Percentiles rank a stretch among this genome's conserved stretches.
Conservation (phyloP, 2,888 invertebrate species). For the Acanthosepion esculentum region DNA sequence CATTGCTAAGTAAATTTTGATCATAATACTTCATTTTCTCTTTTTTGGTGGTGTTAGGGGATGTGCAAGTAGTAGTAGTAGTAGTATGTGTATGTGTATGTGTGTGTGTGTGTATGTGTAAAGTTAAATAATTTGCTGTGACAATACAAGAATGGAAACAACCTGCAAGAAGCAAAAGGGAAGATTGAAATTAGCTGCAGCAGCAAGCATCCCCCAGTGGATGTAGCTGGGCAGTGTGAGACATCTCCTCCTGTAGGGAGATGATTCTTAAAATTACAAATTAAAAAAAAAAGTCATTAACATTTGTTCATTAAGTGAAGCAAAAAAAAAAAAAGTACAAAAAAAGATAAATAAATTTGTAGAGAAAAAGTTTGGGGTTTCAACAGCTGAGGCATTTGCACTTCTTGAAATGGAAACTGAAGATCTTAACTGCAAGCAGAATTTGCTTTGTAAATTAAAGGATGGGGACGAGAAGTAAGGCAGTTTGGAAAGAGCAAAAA, state of each 20-base stretch:
- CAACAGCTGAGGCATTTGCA: conserved; percentile 7
- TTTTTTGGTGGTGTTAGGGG: neutral
- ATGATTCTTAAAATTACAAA: neutral
- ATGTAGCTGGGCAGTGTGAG: conserved; percentile 17
- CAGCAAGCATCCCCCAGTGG: neutral
- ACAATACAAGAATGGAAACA: neutral
- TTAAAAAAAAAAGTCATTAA: neutral
- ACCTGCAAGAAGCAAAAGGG: neutral
- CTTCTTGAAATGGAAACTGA: neutral
- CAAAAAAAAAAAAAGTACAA: neutral
- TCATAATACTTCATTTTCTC: neutral
- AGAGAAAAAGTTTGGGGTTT: too few species aligned
- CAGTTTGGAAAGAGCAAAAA: neutral
- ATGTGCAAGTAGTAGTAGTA: neutral
- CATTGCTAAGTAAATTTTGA: neutral
- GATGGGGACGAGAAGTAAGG: neutral
- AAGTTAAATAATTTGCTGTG: neutral
- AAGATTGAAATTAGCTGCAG: neutral
- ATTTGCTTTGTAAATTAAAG: neutral
- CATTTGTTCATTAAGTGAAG: neutral
- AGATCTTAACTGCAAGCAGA: neutral
- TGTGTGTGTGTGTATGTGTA: neutral
- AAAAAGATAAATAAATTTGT: too few species aligned
- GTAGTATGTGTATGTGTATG: neutral
- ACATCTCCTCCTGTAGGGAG: neutral